Conservation (phyloP, 2,888 invertebrate genomes). For the Torymus tubicola region DNA sequence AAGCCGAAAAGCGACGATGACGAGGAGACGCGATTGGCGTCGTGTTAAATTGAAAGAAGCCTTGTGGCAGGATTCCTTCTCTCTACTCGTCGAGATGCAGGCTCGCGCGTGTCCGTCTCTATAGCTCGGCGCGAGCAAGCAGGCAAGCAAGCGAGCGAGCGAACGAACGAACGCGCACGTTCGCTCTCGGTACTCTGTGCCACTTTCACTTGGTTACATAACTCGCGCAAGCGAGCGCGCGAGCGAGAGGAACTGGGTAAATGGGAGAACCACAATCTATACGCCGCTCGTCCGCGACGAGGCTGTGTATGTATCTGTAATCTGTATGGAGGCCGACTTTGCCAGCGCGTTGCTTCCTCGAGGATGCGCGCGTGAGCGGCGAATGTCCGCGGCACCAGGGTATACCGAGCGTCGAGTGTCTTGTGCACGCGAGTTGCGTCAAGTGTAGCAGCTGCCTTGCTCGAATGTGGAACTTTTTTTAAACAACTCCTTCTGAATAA, state of each 20-base stretch:
- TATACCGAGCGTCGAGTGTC: too few relatives aligned
- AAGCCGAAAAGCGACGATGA: too few relatives aligned
- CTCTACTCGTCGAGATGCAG: constrained; percentile 1
- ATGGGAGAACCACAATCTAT: constrained; percentile 75
- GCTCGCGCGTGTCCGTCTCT: constrained; percentile 62
- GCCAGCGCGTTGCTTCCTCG: too few relatives aligned
- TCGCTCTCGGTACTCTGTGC: constrained; percentile 67
- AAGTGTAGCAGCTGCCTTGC: too few relatives aligned
- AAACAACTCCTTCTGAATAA: too few relatives aligned
- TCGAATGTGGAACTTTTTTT: too few relatives aligned
- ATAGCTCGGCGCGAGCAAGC: constrained; percentile 40
- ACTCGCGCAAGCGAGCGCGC: constrained; percentile 66
- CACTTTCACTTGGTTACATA: constrained; percentile 77
- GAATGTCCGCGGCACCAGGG: too few relatives aligned
- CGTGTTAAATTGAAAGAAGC: constrained; percentile 38
- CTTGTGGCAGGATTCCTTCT: neutral
- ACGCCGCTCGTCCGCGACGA: constrained; percentile 63
- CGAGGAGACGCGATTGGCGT: constrained; percentile 5
- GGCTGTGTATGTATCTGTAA: neutral
- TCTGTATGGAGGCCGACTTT: too few relatives aligned
- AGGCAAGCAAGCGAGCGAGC: constrained; percentile 14
- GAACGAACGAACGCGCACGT: constrained; percentile 50
- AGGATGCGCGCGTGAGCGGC: too few relatives aligned
- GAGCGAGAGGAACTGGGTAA: constrained; percentile 74
- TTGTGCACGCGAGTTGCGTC: too few relatives aligned